Percentiles rank a stretch among this genome's conserved stretches.
phyloP scores from a whole-genome alignment of 2,797 vertebrate species.

The Sebastes steindachneri region DNA sequence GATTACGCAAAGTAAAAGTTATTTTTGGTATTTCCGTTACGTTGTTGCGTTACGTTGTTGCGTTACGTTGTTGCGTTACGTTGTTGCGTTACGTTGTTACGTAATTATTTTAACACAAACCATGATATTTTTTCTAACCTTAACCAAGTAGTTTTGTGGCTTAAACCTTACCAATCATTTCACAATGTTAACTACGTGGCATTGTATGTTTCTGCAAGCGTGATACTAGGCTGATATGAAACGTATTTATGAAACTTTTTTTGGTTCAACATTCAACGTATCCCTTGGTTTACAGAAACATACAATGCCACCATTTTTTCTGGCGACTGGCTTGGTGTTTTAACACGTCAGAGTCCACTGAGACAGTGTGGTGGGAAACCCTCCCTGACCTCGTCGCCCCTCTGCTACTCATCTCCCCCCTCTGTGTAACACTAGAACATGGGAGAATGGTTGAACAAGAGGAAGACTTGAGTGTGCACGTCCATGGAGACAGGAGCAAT shows the following conservation, averaged over 20 bases:
- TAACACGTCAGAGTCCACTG: constrained; percentile 64
- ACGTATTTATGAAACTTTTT: neutral
- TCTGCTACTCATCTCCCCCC: constrained; percentile 25
- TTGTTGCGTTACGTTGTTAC: no score
- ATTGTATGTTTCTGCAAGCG: neutral
- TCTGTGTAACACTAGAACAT: constrained; percentile 61
- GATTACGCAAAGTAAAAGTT: no score
- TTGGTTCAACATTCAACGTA: neutral
- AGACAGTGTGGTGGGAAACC: constrained; percentile 39
- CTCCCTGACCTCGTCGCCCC: constrained; percentile 19
- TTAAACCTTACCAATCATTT: neutral
- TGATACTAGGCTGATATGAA: neutral
- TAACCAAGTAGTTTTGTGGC: neutral
- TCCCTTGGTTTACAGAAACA: neutral
- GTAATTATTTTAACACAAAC: no score
- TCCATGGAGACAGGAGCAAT: constrained; percentile 28
- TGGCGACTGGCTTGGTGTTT: constrained; percentile 24
- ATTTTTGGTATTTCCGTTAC: no score
- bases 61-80: no score
- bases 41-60: no score
- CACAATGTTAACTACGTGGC: no score
- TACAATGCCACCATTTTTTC: neutral
- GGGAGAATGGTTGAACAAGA: constrained; percentile 48
- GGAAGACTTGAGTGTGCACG: neutral
- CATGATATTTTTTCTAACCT: no score